Percentiles rank a stretch among this genome's conserved stretches.
Conservation (phyloP, 1,140 invertebrate species). For the Ceratina australensis region DNA sequence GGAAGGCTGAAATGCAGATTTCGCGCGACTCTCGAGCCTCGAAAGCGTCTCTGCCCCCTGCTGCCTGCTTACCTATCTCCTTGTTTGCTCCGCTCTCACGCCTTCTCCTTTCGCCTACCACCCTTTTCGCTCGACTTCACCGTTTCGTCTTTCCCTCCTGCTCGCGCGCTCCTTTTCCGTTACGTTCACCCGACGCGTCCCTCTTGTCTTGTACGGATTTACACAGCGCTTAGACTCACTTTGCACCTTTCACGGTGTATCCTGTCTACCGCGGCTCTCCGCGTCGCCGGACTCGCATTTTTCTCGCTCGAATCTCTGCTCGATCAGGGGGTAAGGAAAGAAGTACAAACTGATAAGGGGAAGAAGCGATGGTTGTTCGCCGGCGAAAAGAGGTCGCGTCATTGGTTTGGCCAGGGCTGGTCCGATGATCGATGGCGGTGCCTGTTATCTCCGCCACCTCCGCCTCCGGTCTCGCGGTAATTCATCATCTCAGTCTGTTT, state of each 20-base stretch:
- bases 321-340: background rate
- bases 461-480: conserved; percentile 66
- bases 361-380: background rate
- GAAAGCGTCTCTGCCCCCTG: conserved; percentile 59
- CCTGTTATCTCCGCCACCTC: conserved; percentile 75
- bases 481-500: conserved; percentile 80
- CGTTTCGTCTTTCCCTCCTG: conserved; percentile 40
- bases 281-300: background rate
- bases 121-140: conserved; percentile 64
- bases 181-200: conserved; percentile 35
- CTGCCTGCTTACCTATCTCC: conserved; percentile 55
- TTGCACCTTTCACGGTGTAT: conserved; percentile 46
- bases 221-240: conserved; percentile 67
- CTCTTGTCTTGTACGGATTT: conserved; percentile 59
- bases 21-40: conserved; percentile 70
- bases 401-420: conserved; percentile 73
- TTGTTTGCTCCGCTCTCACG: conserved; percentile 56
- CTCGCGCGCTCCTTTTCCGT: conserved; percentile 32
- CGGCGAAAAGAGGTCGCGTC: conserved; percentile 71
- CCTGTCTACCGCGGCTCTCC: background rate
- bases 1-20: conserved; percentile 79
- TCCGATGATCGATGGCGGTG: conserved; percentile 76
- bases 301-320: background rate
- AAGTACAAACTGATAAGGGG: background rate
- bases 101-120: conserved; percentile 19